These are phyloP conservation scores for Brachyrhaphis roseni DNA, from an alignment of 2,797 vertebrate genomes.

Conservation along the genomic window DNA sequence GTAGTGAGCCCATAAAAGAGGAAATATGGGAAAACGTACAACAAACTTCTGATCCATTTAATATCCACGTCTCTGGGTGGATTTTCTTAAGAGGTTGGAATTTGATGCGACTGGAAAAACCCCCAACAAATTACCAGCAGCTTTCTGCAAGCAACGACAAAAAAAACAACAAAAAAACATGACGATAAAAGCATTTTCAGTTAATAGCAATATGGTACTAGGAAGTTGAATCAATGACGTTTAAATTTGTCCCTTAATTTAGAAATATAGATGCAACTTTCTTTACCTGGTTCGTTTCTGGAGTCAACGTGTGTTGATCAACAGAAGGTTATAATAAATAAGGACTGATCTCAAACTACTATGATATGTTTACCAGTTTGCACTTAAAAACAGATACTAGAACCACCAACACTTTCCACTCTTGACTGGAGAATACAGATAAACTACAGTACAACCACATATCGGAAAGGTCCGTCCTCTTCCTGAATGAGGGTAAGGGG, in stretches of 20 bases:
- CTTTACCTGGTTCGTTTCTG: conserved; percentile 16
- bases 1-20: neutral
- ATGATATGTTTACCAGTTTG: conserved; percentile 57
- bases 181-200: neutral
- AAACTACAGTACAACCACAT: conserved; percentile 68
- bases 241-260: neutral
- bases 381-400: conserved; percentile 43
- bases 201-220: neutral
- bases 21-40: neutral
- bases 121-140: conserved; percentile 4
- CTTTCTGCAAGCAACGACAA: conserved; percentile 18
- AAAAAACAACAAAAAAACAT: neutral
- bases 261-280: conserved; percentile 1
- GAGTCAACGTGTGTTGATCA: conserved; percentile 10
- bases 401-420: conserved; percentile 59
- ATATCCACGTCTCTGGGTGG: neutral
- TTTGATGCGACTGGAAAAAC: neutral
- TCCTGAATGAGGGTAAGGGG: conserved; percentile 4
- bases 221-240: neutral
- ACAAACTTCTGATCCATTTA: neutral
- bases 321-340: conserved; percentile 58
- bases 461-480: conserved; percentile 39
- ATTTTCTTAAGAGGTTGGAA: neutral
- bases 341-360: conserved; percentile 42
- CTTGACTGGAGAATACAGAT: conserved; percentile 43